Evolutionary conservation across 1,140 invertebrate genomes (phyloP), one percentile per base, ranked within the genome.

Genomic region (Euglossa dilemma): DNA sequence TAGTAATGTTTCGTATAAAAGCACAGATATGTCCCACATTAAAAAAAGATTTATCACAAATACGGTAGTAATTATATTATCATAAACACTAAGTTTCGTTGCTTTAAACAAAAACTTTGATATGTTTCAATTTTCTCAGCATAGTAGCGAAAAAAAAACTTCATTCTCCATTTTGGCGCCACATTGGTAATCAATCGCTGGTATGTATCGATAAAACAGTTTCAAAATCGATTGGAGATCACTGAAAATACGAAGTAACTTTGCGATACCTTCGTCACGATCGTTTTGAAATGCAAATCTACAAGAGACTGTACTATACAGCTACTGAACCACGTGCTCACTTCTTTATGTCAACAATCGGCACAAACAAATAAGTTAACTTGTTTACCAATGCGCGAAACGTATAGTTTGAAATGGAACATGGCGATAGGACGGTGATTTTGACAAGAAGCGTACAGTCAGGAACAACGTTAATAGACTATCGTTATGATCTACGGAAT

Each of bases 191-290:
- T 52, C 23, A 54, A 70, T 83, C 45, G 52, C 5, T 9, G 36
- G 9, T 28, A 36, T n/a, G 56, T 12, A 77, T 57, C 74, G 66
- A 78, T 83, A 83, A 83, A 83, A 64, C 64, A 83, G 81, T 54
- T 61, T 43, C 47, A 52, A 54, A 52, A 83, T 83, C 43, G 81
- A 83, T 78, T 7, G 12, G 5, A 4, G 36, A 83, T 83, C 81
- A 8, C 47, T 20, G 23, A 61, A 28, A 18, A 6, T 25, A 11
- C 9, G 9, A n/a, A n/a, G 23, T 25, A 7, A 77, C 36, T 78
- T 71, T n/a, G 18, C 11, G 25, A 16, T 11, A 16, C 28, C 18
- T 11, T 43, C 50, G 11, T 47, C 0, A 3, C n/a, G 11, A 28
- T 77, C 6, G 4, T 6, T 3, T 14, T 18, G 0, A 54, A 47